Conservation (phyloP, 1,140 invertebrate species). For the Bombus impatiens region DNA sequence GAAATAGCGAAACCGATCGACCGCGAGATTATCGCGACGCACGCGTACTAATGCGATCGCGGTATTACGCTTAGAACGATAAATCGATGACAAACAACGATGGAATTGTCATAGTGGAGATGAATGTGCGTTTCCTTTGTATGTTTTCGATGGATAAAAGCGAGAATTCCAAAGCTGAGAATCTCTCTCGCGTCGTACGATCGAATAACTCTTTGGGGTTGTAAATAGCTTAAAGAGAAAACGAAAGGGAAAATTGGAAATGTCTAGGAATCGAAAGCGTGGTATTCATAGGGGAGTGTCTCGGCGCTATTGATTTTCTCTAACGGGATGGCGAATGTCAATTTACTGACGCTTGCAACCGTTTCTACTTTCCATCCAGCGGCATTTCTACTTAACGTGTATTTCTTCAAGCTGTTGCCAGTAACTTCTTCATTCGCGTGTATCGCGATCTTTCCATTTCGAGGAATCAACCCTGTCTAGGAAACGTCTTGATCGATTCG, state of each 20-base stretch:
- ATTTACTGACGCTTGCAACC: background rate
- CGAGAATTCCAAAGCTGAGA: background rate
- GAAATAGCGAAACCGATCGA: constrained; percentile 1
- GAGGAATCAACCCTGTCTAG: background rate
- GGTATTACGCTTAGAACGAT: constrained; percentile 1
- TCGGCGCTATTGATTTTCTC: background rate
- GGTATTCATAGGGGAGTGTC: background rate
- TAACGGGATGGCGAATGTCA: background rate
- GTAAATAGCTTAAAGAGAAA: background rate
- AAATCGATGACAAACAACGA: constrained; percentile 6
- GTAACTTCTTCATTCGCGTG: background rate
- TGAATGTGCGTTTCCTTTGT: background rate
- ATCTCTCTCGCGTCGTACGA: background rate
- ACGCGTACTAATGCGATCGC: constrained; percentile 14
- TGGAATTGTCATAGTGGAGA: background rate
- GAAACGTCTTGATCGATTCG: background rate
- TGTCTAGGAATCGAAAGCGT: background rate
- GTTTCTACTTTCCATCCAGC: background rate
- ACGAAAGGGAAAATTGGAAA: constrained; percentile 3
- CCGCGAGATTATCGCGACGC: constrained; percentile 16
- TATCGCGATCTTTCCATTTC: background rate
- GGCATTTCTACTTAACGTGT: background rate
- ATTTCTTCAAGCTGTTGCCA: background rate
- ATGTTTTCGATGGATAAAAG: background rate
- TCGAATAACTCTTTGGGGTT: background rate